Percentiles rank a stretch among this genome's conserved stretches.
phyloP scores from a whole-genome alignment of 2,113 vertebrate genomes.

The Tringa solitaria region DNA sequence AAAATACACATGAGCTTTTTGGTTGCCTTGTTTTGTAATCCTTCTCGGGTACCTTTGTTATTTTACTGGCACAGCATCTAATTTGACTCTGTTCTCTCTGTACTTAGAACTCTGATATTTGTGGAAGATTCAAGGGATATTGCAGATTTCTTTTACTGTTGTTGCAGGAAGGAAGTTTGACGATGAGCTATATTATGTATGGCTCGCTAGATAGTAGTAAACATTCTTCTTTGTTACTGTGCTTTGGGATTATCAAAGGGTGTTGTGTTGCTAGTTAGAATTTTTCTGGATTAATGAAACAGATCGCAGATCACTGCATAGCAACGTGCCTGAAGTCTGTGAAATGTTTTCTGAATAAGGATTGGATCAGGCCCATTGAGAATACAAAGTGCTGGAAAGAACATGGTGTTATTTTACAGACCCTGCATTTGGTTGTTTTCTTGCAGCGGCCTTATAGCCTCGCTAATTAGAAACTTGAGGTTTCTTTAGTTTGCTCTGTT shows the following conservation, averaged over 20 bases:
- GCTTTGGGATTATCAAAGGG: conserved; percentile 20
- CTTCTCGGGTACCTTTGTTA: neutral
- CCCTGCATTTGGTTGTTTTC: neutral
- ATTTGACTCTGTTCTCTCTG: neutral
- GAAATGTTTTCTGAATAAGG: conserved; percentile 39
- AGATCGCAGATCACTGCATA: conserved; percentile 34
- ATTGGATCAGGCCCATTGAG: conserved; percentile 35
- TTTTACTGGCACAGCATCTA: neutral
- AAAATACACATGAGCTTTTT: neutral
- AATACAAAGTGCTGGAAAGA: conserved; percentile 16
- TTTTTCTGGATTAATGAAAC: conserved; percentile 51
- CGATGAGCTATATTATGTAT: neutral
- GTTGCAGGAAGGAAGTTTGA: neutral
- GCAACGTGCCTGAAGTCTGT: conserved; percentile 8
- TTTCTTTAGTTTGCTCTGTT: neutral
- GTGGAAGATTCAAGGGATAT: neutral
- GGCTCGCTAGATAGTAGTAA: conserved; percentile 14
- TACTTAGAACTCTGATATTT: neutral
- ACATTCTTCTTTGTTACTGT: neutral
- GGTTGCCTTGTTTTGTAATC: neutral
- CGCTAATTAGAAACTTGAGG: conserved; percentile 6
- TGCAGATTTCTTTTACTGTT: neutral
- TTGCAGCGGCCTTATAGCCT: neutral
- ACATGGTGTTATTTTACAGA: conserved; percentile 4
- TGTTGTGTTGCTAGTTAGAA: neutral